Base-by-base conservation (phyloP, 1,140 invertebrate species). In the Telenomus remus region DNA sequence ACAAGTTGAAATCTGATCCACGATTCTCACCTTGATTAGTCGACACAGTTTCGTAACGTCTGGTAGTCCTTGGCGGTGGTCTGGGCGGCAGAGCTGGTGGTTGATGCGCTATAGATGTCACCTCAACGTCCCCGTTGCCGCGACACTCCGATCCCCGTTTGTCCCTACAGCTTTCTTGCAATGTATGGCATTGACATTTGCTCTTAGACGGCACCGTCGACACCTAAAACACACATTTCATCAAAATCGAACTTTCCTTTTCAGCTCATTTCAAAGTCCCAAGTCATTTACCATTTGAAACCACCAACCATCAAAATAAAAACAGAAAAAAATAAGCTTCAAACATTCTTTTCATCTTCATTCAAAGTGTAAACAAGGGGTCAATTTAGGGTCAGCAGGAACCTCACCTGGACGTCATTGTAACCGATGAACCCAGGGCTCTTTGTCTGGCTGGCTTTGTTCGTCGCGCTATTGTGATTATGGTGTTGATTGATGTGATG, bases 121-220 rank as follows among this genome's bases (percentile, higher is more conserved):
- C 76, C 50, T 83, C 83, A 48, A 75, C 65, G 39, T 79, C 79
- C 27, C 74, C 81, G 51, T 82, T 82, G 65, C 51, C 79, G 33
- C 84, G 81, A 55, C 82, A 80, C 34, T 87, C 85, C 1, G 79
- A 39, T 13, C 72, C 80, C 48, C 73, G 76, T 59, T 84, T 86
- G 55, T 73, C 82, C 60, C 81, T 73, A 61, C 59, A 71, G 47
- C 55, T 65, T 57, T 85, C 82, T 51, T 84, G 82, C 50, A 86
- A 80, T 42, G 80, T 79, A 70, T 88, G 87, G 64, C 87, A 88
- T 74, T 87, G 86, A 77, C 87, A 88, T 56, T 88, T 87, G 60
- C 81, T 83, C 76, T 86, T 87, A 44, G 82, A 80, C 27, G 81
- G 84, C 4, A 81, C 53, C 33, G 81, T 79, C 15, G 81, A 81